Evolutionary conservation across 1,140 invertebrate genomes (phyloP).

Genomic region (Coenobita brevimanus): DNA sequence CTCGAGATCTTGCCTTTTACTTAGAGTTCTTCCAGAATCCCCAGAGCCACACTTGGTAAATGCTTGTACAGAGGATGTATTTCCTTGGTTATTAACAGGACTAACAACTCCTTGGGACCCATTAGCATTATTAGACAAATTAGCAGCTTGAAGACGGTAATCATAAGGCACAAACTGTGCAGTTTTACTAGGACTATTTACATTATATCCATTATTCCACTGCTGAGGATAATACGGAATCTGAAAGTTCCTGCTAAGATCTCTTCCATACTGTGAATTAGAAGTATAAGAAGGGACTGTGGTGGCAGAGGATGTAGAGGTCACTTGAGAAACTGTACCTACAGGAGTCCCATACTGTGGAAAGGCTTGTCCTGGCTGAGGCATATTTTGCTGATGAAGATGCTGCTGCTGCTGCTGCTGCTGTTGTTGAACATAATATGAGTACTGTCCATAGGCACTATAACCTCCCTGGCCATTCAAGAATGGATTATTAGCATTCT

Average conservation of each 20-base stretch:
- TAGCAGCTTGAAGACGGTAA: slow-evolving; percentile 55
- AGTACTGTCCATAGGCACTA: slow-evolving; percentile 43
- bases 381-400: not conserved
- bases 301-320: slow-evolving; percentile 22
- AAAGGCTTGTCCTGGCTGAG: slow-evolving; percentile 17
- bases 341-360: slow-evolving; percentile 30
- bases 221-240: slow-evolving; percentile 46
- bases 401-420: slow-evolving; percentile 31
- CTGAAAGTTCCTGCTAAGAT: slow-evolving; percentile 40
- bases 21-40: slow-evolving; percentile 25
- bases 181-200: slow-evolving; percentile 48
- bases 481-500: not conserved
- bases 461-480: slow-evolving; percentile 36
- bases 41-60: not conserved
- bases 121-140: not conserved
- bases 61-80: slow-evolving; percentile 15
- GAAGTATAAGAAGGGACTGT: slow-evolving; percentile 42
- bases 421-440: slow-evolving; percentile 44
- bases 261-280: slow-evolving; percentile 37
- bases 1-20: slow-evolving; percentile 64
- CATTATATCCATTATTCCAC: slow-evolving; percentile 52
- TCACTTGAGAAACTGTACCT: slow-evolving; percentile 52
- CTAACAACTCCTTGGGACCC: slow-evolving; percentile 32
- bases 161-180: slow-evolving; percentile 64
- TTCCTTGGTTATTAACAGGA: slow-evolving; percentile 27